Conservation (phyloP, 1,140 invertebrate genomes). For the Ruditapes philippinarum region DNA sequence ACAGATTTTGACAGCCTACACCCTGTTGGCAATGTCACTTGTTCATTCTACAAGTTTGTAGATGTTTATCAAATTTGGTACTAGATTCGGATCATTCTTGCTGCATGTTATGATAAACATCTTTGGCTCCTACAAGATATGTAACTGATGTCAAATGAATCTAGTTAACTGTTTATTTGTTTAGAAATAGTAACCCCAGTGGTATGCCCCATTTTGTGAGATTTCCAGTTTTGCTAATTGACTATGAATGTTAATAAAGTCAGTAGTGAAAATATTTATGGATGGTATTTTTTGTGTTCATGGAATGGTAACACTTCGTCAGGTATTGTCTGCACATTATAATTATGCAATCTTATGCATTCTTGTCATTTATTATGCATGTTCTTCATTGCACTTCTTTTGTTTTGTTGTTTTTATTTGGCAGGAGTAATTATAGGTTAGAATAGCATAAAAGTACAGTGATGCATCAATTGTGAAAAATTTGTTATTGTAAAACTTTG, state of each 20-base stretch:
- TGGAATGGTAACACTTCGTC: too few relatives aligned
- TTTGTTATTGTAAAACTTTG: too few relatives aligned
- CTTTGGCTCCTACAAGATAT: background rate
- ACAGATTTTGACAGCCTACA: background rate
- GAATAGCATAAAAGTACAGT: too few relatives aligned
- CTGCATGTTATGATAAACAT: slow-evolving; percentile 26
- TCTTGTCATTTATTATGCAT: too few relatives aligned
- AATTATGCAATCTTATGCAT: too few relatives aligned
- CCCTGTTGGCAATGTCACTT: background rate
- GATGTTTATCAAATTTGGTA: slow-evolving; percentile 27
- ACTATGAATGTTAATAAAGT: slow-evolving; percentile 2
- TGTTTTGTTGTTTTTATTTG: too few relatives aligned
- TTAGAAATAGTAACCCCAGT: background rate
- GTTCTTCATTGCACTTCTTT: too few relatives aligned
- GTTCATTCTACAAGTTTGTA: background rate
- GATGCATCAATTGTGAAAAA: too few relatives aligned
- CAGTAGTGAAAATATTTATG: background rate
- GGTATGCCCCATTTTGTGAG: background rate
- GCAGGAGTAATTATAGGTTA: too few relatives aligned
- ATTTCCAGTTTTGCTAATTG: background rate
- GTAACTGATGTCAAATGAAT: slow-evolving; percentile 5
- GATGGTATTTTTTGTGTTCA: background rate
- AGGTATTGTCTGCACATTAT: too few relatives aligned
- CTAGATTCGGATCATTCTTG: slow-evolving; percentile 11
- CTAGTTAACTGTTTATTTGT: slow-evolving; percentile 8